phyloP scores from a whole-genome alignment of 1,140 invertebrate species.

The Asbolus verrucosus region DNA sequence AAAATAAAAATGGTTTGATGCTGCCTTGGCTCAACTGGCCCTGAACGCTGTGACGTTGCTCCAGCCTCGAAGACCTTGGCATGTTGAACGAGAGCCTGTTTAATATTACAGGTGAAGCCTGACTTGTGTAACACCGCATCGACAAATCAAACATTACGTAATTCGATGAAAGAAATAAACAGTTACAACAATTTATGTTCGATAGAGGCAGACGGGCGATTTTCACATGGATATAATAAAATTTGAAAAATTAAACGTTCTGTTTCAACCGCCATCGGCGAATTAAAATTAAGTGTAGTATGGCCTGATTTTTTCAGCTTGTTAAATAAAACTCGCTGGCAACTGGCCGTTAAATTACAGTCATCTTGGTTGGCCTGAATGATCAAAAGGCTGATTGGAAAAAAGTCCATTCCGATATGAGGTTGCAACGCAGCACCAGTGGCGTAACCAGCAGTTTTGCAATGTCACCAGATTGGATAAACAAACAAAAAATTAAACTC shows the following conservation, averaged over 20 bases:
- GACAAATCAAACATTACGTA: conserved; percentile 11
- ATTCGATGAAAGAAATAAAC: conserved; percentile 14
- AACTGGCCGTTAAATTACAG: no score
- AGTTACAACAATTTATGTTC: conserved; percentile 12
- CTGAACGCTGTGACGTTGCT: conserved; percentile 6
- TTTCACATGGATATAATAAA: not conserved
- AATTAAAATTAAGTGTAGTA: not conserved
- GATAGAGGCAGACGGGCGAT: not conserved
- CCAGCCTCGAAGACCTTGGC: conserved; percentile 14
- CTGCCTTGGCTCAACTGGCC: not conserved
- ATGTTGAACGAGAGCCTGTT: conserved; percentile 11
- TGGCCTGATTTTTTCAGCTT: not conserved
- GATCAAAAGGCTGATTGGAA: no score
- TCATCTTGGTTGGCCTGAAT: no score
- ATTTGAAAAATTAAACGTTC: not conserved
- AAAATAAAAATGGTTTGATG: not conserved
- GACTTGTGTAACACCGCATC: not conserved
- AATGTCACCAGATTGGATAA: no score
- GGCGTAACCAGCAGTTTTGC: no score
- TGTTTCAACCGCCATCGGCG: not conserved
- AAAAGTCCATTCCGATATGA: no score
- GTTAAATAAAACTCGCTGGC: no score
- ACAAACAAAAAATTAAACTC: no score
- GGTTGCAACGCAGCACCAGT: no score
- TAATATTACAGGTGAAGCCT: conserved; percentile 6